Evolutionary conservation across 2,113 vertebrate species (phyloP).

Genomic region (Xiphophorus couchianus): DNA sequence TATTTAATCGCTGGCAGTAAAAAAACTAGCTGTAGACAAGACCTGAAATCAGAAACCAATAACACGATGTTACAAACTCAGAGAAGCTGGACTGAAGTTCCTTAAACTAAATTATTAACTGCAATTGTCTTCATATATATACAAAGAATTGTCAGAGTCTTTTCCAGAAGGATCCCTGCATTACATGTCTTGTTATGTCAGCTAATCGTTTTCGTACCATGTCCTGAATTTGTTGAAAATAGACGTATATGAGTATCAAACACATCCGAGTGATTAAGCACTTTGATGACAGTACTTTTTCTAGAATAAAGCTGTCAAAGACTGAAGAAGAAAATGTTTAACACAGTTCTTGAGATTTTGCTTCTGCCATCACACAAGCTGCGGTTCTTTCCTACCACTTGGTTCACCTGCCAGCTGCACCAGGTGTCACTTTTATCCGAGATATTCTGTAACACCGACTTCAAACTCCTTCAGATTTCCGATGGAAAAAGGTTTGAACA

Average conservation of each 20-base stretch:
- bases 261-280: background rate
- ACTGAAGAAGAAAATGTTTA: background rate
- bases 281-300: background rate
- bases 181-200: background rate
- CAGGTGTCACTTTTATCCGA: no score
- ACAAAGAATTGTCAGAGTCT: background rate
- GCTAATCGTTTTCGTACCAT: background rate
- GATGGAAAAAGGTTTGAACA: no score
- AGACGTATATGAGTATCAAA: background rate
- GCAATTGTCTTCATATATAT: background rate
- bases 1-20: conserved; percentile 24
- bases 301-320: background rate
- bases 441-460: no score
- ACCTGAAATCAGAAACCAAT: conserved; percentile 6
- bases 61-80: conserved; percentile 1
- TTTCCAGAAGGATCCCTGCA: background rate
- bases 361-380: no score
- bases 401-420: no score
- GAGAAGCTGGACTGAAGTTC: background rate
- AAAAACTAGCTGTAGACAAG: conserved; percentile 1
- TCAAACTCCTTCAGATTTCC: no score
- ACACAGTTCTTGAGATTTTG: no score
- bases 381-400: no score
- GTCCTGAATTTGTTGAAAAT: background rate
- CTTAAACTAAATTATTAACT: background rate